Conservation (phyloP, 1,140 invertebrate species). For the Stegodyphus mimosarum region DNA sequence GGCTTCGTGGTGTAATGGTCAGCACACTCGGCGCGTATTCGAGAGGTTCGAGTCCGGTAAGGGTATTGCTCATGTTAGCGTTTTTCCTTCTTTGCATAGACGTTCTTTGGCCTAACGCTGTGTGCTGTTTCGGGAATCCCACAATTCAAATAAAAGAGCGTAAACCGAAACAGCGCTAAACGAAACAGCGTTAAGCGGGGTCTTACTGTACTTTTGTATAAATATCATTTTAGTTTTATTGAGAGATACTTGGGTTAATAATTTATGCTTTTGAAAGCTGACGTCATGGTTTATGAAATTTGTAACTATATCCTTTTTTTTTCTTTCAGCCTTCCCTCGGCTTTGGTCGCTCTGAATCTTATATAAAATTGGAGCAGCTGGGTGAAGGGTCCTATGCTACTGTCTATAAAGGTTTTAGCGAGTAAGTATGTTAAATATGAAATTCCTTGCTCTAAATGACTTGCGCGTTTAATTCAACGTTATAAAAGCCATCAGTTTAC, state of each 20-base stretch:
- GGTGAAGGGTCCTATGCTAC: constrained; percentile 81
- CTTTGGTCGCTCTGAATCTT: constrained; percentile 81
- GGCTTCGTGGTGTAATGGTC: too few species aligned
- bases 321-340: constrained; percentile 44
- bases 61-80: too few species aligned
- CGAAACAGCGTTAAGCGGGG: too few species aligned
- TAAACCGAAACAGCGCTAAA: too few species aligned
- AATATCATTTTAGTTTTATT: background rate
- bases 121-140: too few species aligned
- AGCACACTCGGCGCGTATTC: too few species aligned
- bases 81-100: too few species aligned
- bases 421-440: constrained; percentile 62
- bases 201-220: too few species aligned
- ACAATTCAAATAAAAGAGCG: too few species aligned
- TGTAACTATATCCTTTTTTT: background rate
- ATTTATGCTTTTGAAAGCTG: background rate
- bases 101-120: too few species aligned
- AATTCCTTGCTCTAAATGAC: background rate
- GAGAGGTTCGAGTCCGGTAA: too few species aligned
- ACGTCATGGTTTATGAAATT: background rate
- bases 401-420: constrained; percentile 78
- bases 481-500: background rate
- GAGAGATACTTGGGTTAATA: background rate
- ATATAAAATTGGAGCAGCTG: constrained; percentile 78
- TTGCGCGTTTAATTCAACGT: background rate